A percentile compares a stretch with the other conserved stretches of the same genome.
phyloP scores from a whole-genome alignment of 2,888 invertebrate genomes.

The Drosophila siamana region DNA sequence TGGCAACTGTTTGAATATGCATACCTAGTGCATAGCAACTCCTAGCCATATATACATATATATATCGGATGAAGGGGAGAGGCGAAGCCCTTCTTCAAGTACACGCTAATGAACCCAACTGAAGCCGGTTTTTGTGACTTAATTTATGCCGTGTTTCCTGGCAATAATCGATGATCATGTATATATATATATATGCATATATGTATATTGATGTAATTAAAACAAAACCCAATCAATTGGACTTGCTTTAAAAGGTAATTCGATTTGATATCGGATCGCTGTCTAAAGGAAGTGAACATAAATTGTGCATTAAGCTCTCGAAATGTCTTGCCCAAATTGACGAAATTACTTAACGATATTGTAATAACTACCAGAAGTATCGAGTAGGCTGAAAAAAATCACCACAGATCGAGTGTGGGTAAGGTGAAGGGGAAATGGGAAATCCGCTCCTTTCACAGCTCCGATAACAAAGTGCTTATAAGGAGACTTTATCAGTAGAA shows the following conservation, averaged over 20 bases:
- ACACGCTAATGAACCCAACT: constrained; percentile 46
- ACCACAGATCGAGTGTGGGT: background rate
- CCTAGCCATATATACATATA: no score
- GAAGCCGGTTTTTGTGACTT: constrained; percentile 60
- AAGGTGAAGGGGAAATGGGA: background rate
- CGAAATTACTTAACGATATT: constrained; percentile 46
- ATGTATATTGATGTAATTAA: constrained; percentile 28
- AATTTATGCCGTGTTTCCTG: constrained; percentile 72
- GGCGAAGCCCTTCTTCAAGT: constrained; percentile 31
- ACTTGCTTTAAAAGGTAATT: constrained; percentile 22
- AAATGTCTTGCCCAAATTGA: constrained; percentile 11
- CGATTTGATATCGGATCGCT: constrained; percentile 5
- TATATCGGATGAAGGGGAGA: background rate
- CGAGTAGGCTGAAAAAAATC: no score
- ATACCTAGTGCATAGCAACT: constrained; percentile 3
- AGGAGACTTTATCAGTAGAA: constrained; percentile 50
- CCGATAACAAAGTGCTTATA: constrained; percentile 50
- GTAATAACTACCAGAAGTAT: constrained; percentile 22
- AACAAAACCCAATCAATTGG: constrained; percentile 31
- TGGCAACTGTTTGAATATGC: constrained; percentile 24
- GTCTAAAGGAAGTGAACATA: constrained; percentile 47
- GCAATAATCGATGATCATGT: constrained; percentile 29
- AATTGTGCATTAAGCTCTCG: constrained; percentile 36
- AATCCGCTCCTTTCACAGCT: constrained; percentile 19
- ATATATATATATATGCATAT: constrained; percentile 17